These are phyloP conservation scores for Nezara viridula DNA, from an alignment of 2,888 invertebrate species.

Conservation along the genomic window DNA sequence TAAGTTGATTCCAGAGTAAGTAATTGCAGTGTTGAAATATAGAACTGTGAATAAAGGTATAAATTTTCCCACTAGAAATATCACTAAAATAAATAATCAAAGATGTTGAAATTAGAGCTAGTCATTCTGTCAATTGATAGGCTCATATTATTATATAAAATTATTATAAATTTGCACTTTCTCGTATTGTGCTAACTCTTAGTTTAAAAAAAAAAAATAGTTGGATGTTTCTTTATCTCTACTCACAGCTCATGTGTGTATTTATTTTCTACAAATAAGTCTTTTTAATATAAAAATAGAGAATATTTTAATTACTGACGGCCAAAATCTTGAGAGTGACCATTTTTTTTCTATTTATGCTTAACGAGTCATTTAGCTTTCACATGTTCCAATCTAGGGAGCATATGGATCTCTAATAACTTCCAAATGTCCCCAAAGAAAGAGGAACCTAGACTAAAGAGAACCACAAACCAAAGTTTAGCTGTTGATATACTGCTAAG, in stretches of 20 bases:
- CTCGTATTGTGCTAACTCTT: not conserved
- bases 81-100: too few relatives aligned
- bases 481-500: slow-evolving; percentile 4
- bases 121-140: too few relatives aligned
- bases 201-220: not conserved
- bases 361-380: not conserved
- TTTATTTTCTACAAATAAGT: not conserved
- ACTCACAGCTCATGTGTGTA: too few relatives aligned
- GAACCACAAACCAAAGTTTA: not conserved
- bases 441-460: not conserved
- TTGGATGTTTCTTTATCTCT: not conserved
- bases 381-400: not conserved
- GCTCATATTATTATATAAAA: too few relatives aligned
- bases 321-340: too few relatives aligned
- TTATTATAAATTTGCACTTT: too few relatives aligned
- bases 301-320: not conserved
- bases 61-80: too few relatives aligned
- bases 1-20: too few relatives aligned
- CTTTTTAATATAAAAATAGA: not conserved
- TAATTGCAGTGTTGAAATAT: too few relatives aligned
- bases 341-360: too few relatives aligned
- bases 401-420: not conserved
- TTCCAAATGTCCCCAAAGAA: not conserved
- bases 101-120: too few relatives aligned
- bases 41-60: too few relatives aligned